Base-by-base conservation (phyloP, 1,140 invertebrate genomes). In the Alviniconcha marisindica region DNA sequence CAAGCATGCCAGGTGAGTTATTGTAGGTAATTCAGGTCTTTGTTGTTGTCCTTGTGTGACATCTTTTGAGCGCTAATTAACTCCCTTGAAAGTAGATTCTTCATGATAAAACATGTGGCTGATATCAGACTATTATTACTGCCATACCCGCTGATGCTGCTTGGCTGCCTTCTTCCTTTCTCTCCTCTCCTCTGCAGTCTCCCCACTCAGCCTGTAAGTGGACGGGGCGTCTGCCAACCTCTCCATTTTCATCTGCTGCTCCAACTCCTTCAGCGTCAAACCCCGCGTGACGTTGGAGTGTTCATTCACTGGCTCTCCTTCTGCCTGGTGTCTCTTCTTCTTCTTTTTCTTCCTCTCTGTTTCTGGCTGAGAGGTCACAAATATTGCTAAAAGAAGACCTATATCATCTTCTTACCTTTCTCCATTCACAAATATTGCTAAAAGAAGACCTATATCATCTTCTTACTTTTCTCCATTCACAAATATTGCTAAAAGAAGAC, bases 101-200 rank as follows among this genome's bases (percentile, higher is more conserved):
- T n/a, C n/a, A n/a, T n/a, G n/a, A n/a, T n/a, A n/a, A n/a, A n/a
- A n/a, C n/a, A n/a, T n/a, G n/a, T n/a, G n/a, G n/a, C n/a, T n/a
- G n/a, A n/a, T n/a, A n/a, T n/a, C n/a, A n/a, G n/a, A n/a, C n/a
- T n/a, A n/a, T n/a, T n/a, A n/a, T n/a, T n/a, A n/a, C n/a, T n/a
- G n/a, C n/a, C n/a, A n/a, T n/a, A 95, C 95, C 91, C 94, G 95
- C 93, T 96, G 95, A 90, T 96, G 97, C 85, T 97, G 96, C 93
- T 96, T 98, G 0, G 99, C 92, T 21, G 96, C 94, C 51, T 95
- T 94, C 93, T 99, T 99, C 63, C 98, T 94, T 86, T 96, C 94
- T 87, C 94, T 96, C 90, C 95, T 96, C 87, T 98, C 97, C 86
- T 98, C 96, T 0, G 95, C 89, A 0, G 95, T 96, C 94, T 99